Evolutionary conservation across 2,797 vertebrate species (phyloP), one percentile per base, ranked within the genome.

Genomic region (Gadopsis bispinosus): DNA sequence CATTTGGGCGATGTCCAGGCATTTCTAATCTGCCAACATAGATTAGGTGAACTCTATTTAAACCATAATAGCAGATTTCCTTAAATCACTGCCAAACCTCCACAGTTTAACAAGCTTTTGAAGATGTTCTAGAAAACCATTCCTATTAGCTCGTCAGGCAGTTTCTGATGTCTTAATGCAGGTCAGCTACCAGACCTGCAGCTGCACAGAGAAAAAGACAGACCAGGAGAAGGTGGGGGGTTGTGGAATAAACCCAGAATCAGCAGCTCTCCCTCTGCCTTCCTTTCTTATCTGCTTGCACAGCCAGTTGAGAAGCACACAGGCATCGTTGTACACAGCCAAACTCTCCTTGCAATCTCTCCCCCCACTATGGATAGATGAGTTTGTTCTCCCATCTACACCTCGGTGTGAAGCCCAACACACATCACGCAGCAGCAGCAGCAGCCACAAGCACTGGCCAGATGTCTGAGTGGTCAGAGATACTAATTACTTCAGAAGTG

Each of bases 111-210:
- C 89, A 85, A 85, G 91, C 92, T 89, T 93, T 93, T 93, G 90
- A 94, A 91, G 88, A 94, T 88, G 88, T 74, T 90, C 86, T 83
- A 68, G 82, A 92, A 90, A 88, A 81, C 84, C 61, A 60, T 78
- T 86, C 87, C 88, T 85, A 91, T 94, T 92, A 93, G 89, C 77
- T 87, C 83, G 73, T 91, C 91, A 87, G 83, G 81, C 89, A 87
- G 65, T 89, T 92, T 86, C 80, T 93, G 87, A 95, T 90, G 92
- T 92, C 91, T 94, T 93, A 92, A 94, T 94, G 90, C 93, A 90
- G 91, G 93, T 93, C 92, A 94, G 78, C 84, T 91, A 83, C 83
- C 76, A 91, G 89, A 92, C 81, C 91, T 84, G 83, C 91, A 93
- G 93, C 92, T 92, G 91, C 87, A 90, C 79, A 73, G 64, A 89